These are phyloP conservation scores for Anguilla marmorata DNA, from an alignment of 2,797 vertebrate species.

Conservation along the genomic window DNA sequence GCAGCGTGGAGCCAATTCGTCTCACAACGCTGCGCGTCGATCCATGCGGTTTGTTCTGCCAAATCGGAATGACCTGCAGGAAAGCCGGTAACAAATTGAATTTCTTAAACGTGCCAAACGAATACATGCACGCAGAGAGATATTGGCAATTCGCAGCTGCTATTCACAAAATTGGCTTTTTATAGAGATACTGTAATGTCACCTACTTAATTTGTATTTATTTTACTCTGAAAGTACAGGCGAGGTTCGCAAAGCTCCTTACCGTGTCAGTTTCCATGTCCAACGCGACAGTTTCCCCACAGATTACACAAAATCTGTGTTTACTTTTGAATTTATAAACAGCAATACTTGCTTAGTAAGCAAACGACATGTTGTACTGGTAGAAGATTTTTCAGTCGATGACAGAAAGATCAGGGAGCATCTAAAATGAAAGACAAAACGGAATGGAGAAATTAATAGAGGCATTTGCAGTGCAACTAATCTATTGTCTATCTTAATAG, in stretches of 20 bases:
- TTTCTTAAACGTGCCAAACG: not conserved
- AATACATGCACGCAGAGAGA: not conserved
- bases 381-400: slow-evolving; percentile 36
- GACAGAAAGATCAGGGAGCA: slow-evolving; percentile 42
- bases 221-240: not conserved
- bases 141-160: not conserved
- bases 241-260: slow-evolving; percentile 46
- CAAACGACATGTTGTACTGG: slow-evolving; percentile 55
- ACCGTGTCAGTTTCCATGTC: slow-evolving; percentile 82
- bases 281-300: slow-evolving; percentile 35
- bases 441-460: not conserved
- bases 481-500: not conserved
- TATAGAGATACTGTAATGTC: not conserved
- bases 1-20: slow-evolving; percentile 94
- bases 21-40: slow-evolving; percentile 93
- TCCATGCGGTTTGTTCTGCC: slow-evolving; percentile 97
- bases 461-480: not conserved
- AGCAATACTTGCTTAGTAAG: slow-evolving; percentile 44
- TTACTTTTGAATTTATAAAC: slow-evolving; percentile 37
- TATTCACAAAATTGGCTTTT: not conserved
- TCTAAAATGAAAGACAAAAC: slow-evolving; percentile 38
- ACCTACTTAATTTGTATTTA: not conserved
- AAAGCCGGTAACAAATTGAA: slow-evolving; percentile 23
- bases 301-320: slow-evolving; percentile 43
- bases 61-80: slow-evolving; percentile 89